These are phyloP conservation scores for Myiothlypis chrysogaster DNA, from an alignment of 2,797 vertebrate genomes.

Conservation along the genomic window DNA sequence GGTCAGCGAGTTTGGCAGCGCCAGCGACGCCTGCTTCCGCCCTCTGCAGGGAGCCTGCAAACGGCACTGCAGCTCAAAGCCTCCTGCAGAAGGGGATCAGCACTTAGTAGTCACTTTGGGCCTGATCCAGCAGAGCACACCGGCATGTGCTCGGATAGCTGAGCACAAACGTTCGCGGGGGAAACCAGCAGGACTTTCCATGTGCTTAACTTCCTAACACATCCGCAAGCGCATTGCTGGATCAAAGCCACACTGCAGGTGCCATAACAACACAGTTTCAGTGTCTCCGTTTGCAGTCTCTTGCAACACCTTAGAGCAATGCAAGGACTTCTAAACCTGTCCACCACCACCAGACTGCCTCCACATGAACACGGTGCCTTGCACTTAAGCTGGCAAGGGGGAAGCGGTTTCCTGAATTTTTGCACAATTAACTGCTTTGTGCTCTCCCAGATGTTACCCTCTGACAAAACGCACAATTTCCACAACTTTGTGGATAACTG, in stretches of 20 bases:
- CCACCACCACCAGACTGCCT: neutral
- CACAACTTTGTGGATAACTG: slow-evolving; percentile 1
- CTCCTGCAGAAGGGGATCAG: slow-evolving; percentile 10
- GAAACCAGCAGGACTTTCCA: slow-evolving; percentile 12
- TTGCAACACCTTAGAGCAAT: neutral
- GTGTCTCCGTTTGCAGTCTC: slow-evolving; percentile 46
- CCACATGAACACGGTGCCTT: neutral
- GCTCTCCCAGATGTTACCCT: slow-evolving; percentile 13
- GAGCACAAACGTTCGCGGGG: neutral
- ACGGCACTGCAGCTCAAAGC: slow-evolving; percentile 33
- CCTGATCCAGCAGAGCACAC: slow-evolving; percentile 45
- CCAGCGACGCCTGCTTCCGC: slow-evolving; percentile 39
- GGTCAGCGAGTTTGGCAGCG: slow-evolving; percentile 68
- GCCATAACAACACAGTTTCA: slow-evolving; percentile 41
- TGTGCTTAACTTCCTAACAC: neutral
- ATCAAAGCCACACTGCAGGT: slow-evolving; percentile 28
- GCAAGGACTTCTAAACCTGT: slow-evolving; percentile 18
- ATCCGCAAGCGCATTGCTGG: neutral
- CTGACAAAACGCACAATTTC: neutral
- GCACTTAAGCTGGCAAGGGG: neutral
- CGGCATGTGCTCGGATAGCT: neutral
- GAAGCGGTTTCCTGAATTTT: slow-evolving; percentile 9
- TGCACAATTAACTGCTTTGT: neutral
- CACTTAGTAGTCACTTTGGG: slow-evolving; percentile 50
- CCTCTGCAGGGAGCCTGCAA: slow-evolving; percentile 25